Evolutionary conservation across 2,888 invertebrate genomes (phyloP).

Genomic region (Lithophane semibrunnea): DNA sequence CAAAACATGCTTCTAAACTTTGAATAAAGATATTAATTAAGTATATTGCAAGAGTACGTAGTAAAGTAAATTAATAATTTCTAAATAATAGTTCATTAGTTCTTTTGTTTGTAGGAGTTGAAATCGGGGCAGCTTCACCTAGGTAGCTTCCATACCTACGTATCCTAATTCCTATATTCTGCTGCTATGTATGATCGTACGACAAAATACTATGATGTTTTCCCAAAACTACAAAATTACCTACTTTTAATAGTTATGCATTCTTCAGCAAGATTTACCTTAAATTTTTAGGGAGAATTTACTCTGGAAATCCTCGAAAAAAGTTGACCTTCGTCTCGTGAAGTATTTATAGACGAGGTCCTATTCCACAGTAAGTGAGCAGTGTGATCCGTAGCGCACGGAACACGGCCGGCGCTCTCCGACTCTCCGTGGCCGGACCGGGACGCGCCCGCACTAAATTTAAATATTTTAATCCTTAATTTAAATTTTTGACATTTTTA

Average conservation of each 20-base stretch:
- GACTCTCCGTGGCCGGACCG: slow-evolving; percentile 68
- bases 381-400: slow-evolving; percentile 60
- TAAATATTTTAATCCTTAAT: slow-evolving; percentile 91
- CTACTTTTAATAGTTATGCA: no score
- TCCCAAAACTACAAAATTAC: no score
- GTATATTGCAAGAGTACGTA: not conserved
- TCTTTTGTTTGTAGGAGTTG: no score
- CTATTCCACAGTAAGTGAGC: slow-evolving; percentile 70
- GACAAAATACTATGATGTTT: no score
- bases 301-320: not conserved
- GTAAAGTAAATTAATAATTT: not conserved
- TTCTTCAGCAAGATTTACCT: no score
- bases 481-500: slow-evolving; percentile 91
- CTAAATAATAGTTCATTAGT: not conserved
- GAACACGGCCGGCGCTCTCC: slow-evolving; percentile 71
- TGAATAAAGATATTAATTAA: not conserved
- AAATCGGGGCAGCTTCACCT: no score
- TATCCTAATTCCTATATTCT: no score
- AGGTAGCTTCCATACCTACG: no score
- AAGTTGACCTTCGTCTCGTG: no score
- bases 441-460: slow-evolving; percentile 89
- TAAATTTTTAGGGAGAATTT: not conserved
- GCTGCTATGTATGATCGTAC: no score
- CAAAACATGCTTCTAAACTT: no score
- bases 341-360: slow-evolving; percentile 57